Evolutionary conservation across 2,888 invertebrate genomes (phyloP), one percentile per base, ranked within the genome.

Genomic region (Drosophila hawaiiensis): DNA sequence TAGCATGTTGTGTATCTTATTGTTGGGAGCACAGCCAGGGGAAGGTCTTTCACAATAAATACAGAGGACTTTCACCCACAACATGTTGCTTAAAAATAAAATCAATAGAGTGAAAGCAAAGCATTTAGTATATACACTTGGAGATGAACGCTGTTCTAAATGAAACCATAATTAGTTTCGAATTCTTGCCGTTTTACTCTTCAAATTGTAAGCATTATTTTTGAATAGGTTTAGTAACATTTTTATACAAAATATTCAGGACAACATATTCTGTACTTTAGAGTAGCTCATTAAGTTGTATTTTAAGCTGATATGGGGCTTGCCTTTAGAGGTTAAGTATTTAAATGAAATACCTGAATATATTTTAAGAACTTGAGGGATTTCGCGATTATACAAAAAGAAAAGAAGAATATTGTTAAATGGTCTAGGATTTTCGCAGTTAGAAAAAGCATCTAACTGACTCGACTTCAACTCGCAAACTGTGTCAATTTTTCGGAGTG

Each of bases 1-100:
- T 59, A 41, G 31, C 29, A 62, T 67, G 37, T 56, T 69, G 61
- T 58, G 69, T 49, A 75, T 75, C 69, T 61, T 37, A 64, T 74
- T 49, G 35, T 50, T 29, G 14, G 37, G 14, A n/a, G 28, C 55
- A 2, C 37, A 28, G 56, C 28, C 4, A n/a, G 4, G 25, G 4
- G 25, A 22, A 41, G 4, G 16, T 22, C 14, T 9, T 41, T 3
- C 19, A 33, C 29, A 59, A 39, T 16, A 50, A 47, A 61, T 63
- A 29, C 22, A 22, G 10, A n/a, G n/a, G n/a, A 29, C n/a, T 22
- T 61, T 29, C 31, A n/a, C 1, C 0, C 10, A 22, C 22, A 37
- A 37, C 35, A 16, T 53, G 53, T 61, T 29, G 35, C 53, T 29
- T 37, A 37, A 1, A 35, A 50, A 47, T 25, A 47, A 19, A 53